Evolutionary conservation across 1,140 invertebrate species (phyloP).

Genomic region (Polyergus mexicanus): DNA sequence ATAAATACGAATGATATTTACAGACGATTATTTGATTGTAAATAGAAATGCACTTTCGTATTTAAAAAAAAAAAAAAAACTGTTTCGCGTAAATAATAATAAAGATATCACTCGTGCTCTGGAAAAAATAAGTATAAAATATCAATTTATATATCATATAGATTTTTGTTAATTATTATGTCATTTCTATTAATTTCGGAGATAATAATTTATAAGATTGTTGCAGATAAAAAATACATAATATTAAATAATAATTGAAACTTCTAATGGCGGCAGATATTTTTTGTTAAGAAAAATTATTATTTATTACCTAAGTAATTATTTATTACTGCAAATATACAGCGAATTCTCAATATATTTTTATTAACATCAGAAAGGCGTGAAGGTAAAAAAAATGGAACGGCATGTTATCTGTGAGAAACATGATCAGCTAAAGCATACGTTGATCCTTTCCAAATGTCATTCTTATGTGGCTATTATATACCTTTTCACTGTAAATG

Average conservation of each 20-base stretch:
- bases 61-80: not conserved
- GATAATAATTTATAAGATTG: not conserved
- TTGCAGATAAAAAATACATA: not conserved
- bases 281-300: not conserved
- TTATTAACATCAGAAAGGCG: not conserved
- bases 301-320: no score
- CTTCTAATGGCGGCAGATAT: not conserved
- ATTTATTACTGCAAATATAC: no score
- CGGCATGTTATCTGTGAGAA: not conserved
- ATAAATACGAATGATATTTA: constrained; percentile 32
- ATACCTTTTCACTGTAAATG: constrained; percentile 38
- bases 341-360: no score
- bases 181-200: constrained; percentile 15
- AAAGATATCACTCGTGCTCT: not conserved
- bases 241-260: not conserved
- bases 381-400: not conserved
- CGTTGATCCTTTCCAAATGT: not conserved
- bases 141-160: not conserved
- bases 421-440: not conserved
- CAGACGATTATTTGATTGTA: not conserved
- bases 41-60: not conserved
- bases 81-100: not conserved
- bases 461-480: not conserved
- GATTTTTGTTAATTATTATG: not conserved
- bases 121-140: not conserved